Percentiles rank a stretch among this genome's conserved stretches.
Conservation (phyloP, 2,113 vertebrate genomes). For the Oreotrochilus melanogaster region DNA sequence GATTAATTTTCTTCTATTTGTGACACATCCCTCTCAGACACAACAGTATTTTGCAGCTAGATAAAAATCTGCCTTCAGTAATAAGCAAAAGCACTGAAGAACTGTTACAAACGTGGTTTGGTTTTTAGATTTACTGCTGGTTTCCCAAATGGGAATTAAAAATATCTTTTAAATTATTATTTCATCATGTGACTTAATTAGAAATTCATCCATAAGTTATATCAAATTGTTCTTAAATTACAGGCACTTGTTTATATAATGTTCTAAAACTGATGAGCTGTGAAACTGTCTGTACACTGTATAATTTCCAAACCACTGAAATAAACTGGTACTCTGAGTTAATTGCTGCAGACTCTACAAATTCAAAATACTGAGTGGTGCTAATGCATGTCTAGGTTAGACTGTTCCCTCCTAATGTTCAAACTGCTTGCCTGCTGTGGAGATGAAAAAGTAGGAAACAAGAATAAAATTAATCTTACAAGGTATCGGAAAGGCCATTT, state of each 20-base stretch:
- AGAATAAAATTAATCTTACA: conserved; percentile 29
- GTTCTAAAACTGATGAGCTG: conserved; percentile 37
- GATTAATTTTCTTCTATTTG: background rate
- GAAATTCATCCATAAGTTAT: conserved; percentile 53
- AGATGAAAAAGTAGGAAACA: background rate
- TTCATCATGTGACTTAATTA: conserved; percentile 59
- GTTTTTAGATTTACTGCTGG: conserved; percentile 11
- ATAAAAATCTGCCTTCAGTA: background rate
- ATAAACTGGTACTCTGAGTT: conserved; percentile 10
- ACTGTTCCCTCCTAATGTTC: background rate
- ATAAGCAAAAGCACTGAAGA: background rate
- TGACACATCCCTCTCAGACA: background rate
- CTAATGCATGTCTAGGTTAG: background rate
- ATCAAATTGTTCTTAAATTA: conserved; percentile 59
- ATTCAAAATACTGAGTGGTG: background rate
- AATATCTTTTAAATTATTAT: conserved; percentile 31
- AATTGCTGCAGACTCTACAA: conserved; percentile 3
- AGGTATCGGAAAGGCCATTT: background rate
- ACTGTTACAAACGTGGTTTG: background rate
- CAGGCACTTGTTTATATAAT: conserved; percentile 58
- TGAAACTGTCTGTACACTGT: background rate
- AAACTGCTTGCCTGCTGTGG: background rate
- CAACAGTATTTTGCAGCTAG: background rate
- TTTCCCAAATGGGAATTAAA: conserved; percentile 44
- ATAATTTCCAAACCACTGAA: conserved; percentile 35